Evolutionary conservation across 2,888 invertebrate genomes (phyloP), one percentile per base, ranked within the genome.

Genomic region (Cephonodes hylas): DNA sequence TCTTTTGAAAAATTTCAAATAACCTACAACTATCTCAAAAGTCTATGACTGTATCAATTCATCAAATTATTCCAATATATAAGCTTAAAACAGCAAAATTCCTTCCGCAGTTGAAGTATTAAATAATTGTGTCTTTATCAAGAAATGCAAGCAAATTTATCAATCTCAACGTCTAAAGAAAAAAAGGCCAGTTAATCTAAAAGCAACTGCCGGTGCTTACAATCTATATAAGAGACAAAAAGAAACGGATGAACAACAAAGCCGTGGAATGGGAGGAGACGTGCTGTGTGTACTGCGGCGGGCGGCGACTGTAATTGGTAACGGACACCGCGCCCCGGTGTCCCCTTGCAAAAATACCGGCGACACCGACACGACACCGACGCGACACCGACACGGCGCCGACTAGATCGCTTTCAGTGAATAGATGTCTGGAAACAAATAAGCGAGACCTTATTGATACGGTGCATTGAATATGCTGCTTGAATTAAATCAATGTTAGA

Each of bases 221-320:
- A n/a, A 25, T 46, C n/a, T 6, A 46, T 10, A 53, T 18, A 38
- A n/a, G 10, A 53, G 18, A 53, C 53, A 53, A 27, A 53, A 22
- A 3, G 3, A 15, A 38, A n/a, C 38, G n/a, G 18, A 27, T 27
- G 53, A 53, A 18, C 31, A 53, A n/a, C 46, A 25, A n/a, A 53
- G 31, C 10, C 2, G 2, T 31, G 53, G 18, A 18, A 18, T 31
- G 56, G 58, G 59, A 15, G 20, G 15, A 13, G 44, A 44, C 56
- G 42, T 56, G n/a, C 56, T 62, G n/a, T 56, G 62, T 5, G 23
- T 46, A 46, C 4, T 15, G 48, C 48, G 48, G 48, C 18, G 48
- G 27, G 38, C n/a, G 38, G 38, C 38, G n/a, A n/a, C 13, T 25
- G 65, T 76, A 73, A 80, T 80, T 79, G 79, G 81, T 74, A 80